These are phyloP conservation scores for Epinotia bilunana DNA, from an alignment of 2,888 invertebrate genomes.

Conservation along the genomic window DNA sequence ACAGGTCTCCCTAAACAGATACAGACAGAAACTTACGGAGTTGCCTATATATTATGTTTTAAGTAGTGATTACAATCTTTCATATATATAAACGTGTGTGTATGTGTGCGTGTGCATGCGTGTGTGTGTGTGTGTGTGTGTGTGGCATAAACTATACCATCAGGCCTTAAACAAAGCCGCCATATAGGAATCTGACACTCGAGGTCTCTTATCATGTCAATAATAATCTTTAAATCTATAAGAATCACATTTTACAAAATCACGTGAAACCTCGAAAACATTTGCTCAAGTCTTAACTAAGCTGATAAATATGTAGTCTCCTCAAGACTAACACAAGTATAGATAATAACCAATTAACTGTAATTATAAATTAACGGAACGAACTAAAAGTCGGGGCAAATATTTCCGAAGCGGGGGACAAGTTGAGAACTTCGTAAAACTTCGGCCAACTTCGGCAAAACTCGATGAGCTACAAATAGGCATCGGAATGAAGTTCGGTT, in stretches of 20 bases:
- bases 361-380: conserved; percentile 78
- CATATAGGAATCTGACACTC: neutral
- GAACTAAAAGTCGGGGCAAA: conserved; percentile 75
- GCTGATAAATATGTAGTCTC: conserved; percentile 13
- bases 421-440: conserved; percentile 63
- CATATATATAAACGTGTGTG: too few relatives aligned
- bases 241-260: neutral
- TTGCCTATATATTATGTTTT: too few relatives aligned
- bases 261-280: conserved; percentile 16
- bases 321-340: conserved; percentile 39
- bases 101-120: too few relatives aligned
- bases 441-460: conserved; percentile 62
- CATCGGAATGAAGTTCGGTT: conserved; percentile 81
- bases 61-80: too few relatives aligned
- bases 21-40: too few relatives aligned
- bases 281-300: conserved; percentile 14
- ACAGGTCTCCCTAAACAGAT: too few relatives aligned
- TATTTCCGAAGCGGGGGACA: conserved; percentile 66
- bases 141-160: neutral
- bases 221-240: conserved; percentile 22
- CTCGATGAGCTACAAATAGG: conserved; percentile 81
- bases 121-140: too few relatives aligned
- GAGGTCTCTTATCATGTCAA: conserved; percentile 9
- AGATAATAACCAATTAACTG: conserved; percentile 71
- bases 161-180: neutral